Evolutionary conservation across 2,888 invertebrate species (phyloP).

Genomic region (Eupeodes luniger): DNA sequence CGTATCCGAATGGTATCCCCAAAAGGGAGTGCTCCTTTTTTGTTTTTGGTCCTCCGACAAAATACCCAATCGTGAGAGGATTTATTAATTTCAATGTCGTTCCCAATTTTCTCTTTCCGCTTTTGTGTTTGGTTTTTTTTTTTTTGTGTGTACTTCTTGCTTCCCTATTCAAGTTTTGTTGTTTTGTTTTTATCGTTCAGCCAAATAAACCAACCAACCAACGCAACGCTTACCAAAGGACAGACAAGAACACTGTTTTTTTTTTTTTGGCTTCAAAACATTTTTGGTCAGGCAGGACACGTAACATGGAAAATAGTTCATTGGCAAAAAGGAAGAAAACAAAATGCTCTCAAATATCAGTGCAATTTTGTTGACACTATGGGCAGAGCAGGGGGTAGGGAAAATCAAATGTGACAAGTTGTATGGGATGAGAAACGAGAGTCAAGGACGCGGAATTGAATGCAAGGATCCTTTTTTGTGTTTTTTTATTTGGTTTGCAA

Average conservation of each 20-base stretch:
- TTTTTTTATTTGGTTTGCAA: background rate
- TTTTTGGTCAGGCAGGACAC: constrained; percentile 53
- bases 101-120: constrained; percentile 48
- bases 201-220: background rate
- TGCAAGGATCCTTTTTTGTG: constrained; percentile 1
- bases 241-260: background rate
- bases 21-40: constrained; percentile 16
- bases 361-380: constrained; percentile 55
- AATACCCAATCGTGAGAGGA: constrained; percentile 60
- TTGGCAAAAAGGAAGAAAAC: constrained; percentile 28
- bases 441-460: constrained; percentile 32
- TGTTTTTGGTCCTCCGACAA: background rate
- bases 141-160: background rate
- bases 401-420: constrained; percentile 56
- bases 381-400: background rate
- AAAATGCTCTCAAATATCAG: constrained; percentile 34
- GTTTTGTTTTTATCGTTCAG: constrained; percentile 15
- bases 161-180: constrained; percentile 1
- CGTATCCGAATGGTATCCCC: background rate
- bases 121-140: no score
- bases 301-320: constrained; percentile 26
- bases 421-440: constrained; percentile 24
- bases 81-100: constrained; percentile 58
- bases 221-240: constrained; percentile 1
- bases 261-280: background rate